These are phyloP conservation scores for Ancistrus triradiatus DNA, from an alignment of 2,113 vertebrate species.

Conservation along the genomic window DNA sequence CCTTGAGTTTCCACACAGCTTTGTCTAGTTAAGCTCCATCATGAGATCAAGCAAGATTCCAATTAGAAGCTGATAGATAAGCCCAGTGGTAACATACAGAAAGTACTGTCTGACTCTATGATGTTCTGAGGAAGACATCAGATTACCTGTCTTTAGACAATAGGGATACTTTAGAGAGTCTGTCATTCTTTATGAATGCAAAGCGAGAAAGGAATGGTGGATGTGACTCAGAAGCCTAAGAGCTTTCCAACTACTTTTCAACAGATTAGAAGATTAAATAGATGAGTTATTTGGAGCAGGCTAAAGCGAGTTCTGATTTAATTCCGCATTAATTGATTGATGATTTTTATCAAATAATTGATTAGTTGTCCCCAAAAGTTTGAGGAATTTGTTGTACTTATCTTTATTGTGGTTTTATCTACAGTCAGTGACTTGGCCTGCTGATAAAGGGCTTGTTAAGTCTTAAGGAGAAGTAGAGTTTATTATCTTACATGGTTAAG, in stretches of 20 bases:
- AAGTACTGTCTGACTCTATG: no score
- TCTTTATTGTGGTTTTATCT: slow-evolving; percentile 69
- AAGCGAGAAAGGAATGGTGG: slow-evolving; percentile 2
- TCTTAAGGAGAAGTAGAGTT: slow-evolving; percentile 48
- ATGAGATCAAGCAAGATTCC: slow-evolving; percentile 40
- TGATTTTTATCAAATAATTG: slow-evolving; percentile 81
- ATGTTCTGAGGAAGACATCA: no score
- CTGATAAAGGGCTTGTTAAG: slow-evolving; percentile 48
- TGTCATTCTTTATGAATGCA: no score
- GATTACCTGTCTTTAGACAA: no score
- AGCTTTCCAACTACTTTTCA: slow-evolving; percentile 1
- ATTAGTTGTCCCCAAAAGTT: slow-evolving; percentile 70
- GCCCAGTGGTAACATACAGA: no score
- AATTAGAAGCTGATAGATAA: slow-evolving; percentile 37
- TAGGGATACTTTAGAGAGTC: no score
- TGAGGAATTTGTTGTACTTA: slow-evolving; percentile 53
- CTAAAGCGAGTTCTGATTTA: slow-evolving; percentile 51
- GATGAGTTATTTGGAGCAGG: slow-evolving; percentile 45
- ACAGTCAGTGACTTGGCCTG: slow-evolving; percentile 49
- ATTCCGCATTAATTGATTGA: slow-evolving; percentile 68
- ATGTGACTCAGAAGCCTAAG: slow-evolving; percentile 1
- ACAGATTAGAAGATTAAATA: slow-evolving; percentile 37
- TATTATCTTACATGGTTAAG: slow-evolving; percentile 64
- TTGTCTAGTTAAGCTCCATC: slow-evolving; percentile 33
- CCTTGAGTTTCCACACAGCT: slow-evolving; percentile 59